These are phyloP conservation scores for Lordiphosa clarofinis DNA, from an alignment of 1,140 invertebrate genomes.

Conservation along the genomic window DNA sequence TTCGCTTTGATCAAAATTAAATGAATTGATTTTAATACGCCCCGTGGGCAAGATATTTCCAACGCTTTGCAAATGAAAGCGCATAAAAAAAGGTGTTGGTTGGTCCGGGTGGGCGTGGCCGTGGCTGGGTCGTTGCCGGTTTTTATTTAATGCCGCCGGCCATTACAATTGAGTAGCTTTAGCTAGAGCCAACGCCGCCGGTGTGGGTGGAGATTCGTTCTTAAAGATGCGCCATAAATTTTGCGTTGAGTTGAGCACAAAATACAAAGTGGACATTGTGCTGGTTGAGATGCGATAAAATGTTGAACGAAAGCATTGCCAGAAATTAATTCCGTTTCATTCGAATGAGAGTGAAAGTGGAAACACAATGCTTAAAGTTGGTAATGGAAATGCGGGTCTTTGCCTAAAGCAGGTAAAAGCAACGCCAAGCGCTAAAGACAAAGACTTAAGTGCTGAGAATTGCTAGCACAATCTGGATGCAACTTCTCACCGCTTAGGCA, in stretches of 20 bases:
- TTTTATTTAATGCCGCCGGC: slow-evolving; percentile 45
- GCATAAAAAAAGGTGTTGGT: slow-evolving; percentile 62
- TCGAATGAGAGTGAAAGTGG: background rate
- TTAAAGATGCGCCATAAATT: slow-evolving; percentile 58
- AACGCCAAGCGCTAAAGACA: too few species aligned
- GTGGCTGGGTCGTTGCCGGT: slow-evolving; percentile 27
- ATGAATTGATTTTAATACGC: slow-evolving; percentile 78
- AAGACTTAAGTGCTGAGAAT: too few species aligned
- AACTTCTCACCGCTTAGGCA: too few species aligned
- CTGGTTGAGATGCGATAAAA: slow-evolving; percentile 31
- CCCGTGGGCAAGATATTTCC: slow-evolving; percentile 76
- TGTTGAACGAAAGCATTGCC: slow-evolving; percentile 33
- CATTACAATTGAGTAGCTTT: slow-evolving; percentile 54
- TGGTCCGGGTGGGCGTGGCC: slow-evolving; percentile 42
- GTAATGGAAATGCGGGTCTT: background rate
- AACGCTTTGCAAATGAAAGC: slow-evolving; percentile 70
- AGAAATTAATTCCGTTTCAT: slow-evolving; percentile 29
- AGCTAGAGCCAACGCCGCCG: slow-evolving; percentile 11
- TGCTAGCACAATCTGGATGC: too few species aligned
- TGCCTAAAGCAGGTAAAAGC: background rate
- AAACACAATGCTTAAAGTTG: slow-evolving; percentile 12
- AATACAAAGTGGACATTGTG: slow-evolving; percentile 13
- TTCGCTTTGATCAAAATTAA: slow-evolving; percentile 78
- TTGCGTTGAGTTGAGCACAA: slow-evolving; percentile 49
- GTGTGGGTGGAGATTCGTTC: slow-evolving; percentile 16